Conservation (phyloP, 2,113 vertebrate species). For the Andinoacara biseriatus region DNA sequence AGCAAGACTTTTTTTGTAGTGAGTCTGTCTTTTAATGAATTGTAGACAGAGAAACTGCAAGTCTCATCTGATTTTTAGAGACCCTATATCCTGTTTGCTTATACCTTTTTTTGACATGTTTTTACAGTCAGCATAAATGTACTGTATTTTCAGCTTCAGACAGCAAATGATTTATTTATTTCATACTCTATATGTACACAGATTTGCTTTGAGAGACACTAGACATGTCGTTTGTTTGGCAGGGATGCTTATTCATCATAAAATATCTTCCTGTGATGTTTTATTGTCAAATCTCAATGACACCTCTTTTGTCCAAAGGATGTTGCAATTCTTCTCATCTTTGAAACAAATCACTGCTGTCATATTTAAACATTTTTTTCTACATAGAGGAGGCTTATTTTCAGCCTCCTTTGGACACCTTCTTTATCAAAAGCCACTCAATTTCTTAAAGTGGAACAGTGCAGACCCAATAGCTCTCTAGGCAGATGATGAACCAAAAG, state of each 20-base stretch:
- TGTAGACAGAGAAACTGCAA: not conserved
- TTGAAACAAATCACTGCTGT: constrained; percentile 35
- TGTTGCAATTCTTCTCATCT: constrained; percentile 3
- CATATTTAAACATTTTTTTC: constrained; percentile 11
- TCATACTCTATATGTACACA: not conserved
- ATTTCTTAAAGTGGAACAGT: constrained; percentile 9
- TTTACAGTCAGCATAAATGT: constrained; percentile 7
- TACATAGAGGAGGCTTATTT: constrained; percentile 5
- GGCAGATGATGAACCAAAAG: constrained; percentile 33
- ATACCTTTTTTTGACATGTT: fast-evolving
- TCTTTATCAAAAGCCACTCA: constrained; percentile 35
- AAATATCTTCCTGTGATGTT: not conserved
- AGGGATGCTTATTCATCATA: constrained; percentile 6
- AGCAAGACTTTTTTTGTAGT: not conserved
- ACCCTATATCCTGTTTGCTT: not conserved
- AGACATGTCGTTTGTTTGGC: not conserved
- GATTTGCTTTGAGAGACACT: constrained; percentile 16
- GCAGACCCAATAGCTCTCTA: constrained; percentile 1
- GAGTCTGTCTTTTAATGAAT: not conserved
- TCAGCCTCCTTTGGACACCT: not conserved
- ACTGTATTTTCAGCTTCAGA: not conserved
- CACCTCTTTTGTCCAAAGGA: constrained; percentile 29
- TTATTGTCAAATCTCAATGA: constrained; percentile 5
- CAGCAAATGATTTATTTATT: constrained; percentile 10
- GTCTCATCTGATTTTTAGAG: not conserved